These are phyloP conservation scores for Mythimna ferrago DNA, from an alignment of 2,888 invertebrate genomes.

Conservation along the genomic window DNA sequence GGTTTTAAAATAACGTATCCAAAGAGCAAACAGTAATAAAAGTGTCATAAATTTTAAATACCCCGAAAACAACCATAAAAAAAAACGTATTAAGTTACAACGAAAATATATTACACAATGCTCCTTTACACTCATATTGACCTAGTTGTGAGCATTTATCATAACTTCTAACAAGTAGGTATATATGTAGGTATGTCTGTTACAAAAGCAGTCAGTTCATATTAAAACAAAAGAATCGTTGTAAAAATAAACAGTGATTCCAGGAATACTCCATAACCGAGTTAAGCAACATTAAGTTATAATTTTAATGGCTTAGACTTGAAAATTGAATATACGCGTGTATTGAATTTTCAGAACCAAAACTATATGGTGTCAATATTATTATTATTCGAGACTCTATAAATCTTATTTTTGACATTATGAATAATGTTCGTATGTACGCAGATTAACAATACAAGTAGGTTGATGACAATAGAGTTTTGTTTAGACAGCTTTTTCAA, in stretches of 20 bases:
- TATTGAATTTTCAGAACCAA: conserved; percentile 11
- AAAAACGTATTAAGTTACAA: conserved; percentile 42
- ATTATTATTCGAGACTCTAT: conserved; percentile 50
- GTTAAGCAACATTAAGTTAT: conserved; percentile 18
- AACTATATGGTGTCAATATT: conserved; percentile 40
- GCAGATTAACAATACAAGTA: conserved; percentile 54
- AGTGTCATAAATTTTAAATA: conserved; percentile 32
- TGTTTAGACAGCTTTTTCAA: conserved; percentile 78
- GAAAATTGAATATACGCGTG: conserved; percentile 24
- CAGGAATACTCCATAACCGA: neutral
- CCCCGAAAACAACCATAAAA: conserved; percentile 39
- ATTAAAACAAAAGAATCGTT: conserved; percentile 19
- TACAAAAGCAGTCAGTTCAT: conserved; percentile 10
- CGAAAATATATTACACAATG: conserved; percentile 47
- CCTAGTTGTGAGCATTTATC: conserved; percentile 35
- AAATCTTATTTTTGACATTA: conserved; percentile 62
- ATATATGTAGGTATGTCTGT: neutral
- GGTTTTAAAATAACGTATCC: conserved; percentile 22
- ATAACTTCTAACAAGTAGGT: conserved; percentile 23
- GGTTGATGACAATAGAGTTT: conserved; percentile 65
- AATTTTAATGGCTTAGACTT: conserved; percentile 21
- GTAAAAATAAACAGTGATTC: conserved; percentile 2
- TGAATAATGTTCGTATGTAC: conserved; percentile 52
- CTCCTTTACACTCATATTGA: conserved; percentile 22
- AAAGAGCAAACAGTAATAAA: conserved; percentile 42